Conservation (phyloP, 2,797 vertebrate genomes). For the Pseudochirops corinnae region DNA sequence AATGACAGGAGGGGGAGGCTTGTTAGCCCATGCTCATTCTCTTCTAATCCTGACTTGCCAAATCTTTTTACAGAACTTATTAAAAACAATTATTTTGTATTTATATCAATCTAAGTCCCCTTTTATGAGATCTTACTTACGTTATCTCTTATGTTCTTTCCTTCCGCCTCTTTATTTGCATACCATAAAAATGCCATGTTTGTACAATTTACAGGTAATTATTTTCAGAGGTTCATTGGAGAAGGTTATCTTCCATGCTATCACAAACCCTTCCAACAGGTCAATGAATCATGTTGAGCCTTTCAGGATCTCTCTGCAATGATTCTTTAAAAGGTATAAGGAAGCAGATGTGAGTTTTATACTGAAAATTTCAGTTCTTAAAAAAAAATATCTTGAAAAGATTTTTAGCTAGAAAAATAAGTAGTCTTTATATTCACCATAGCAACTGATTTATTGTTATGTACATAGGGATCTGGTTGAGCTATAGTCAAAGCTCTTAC, state of each 20-base stretch:
- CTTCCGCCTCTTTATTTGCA: conserved; percentile 65
- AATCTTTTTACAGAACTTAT: conserved; percentile 68
- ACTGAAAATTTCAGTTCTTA: neutral
- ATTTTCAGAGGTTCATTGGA: conserved; percentile 64
- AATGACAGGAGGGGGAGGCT: conserved; percentile 68
- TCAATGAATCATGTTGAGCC: conserved; percentile 33
- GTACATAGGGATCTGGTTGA: neutral
- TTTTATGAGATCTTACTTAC: conserved; percentile 61
- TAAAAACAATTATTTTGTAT: conserved; percentile 67
- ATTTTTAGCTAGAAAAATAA: neutral
- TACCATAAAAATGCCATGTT: conserved; percentile 69
- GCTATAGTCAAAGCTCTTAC: conserved; percentile 37
- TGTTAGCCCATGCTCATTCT: conserved; percentile 53
- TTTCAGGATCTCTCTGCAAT: neutral
- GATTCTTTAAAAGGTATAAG: neutral
- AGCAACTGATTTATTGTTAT: neutral
- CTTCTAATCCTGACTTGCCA: conserved; percentile 76
- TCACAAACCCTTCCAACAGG: neutral
- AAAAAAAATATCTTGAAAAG: neutral
- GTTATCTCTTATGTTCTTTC: conserved; percentile 25
- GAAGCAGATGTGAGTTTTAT: neutral
- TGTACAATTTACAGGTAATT: conserved; percentile 66
- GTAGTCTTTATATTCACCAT: neutral
- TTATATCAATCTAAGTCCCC: neutral
- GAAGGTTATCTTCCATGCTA: conserved; percentile 55